These are phyloP conservation scores for Pteropus rufus DNA, from an alignment of 2,797 vertebrate genomes.

Conservation along the genomic window DNA sequence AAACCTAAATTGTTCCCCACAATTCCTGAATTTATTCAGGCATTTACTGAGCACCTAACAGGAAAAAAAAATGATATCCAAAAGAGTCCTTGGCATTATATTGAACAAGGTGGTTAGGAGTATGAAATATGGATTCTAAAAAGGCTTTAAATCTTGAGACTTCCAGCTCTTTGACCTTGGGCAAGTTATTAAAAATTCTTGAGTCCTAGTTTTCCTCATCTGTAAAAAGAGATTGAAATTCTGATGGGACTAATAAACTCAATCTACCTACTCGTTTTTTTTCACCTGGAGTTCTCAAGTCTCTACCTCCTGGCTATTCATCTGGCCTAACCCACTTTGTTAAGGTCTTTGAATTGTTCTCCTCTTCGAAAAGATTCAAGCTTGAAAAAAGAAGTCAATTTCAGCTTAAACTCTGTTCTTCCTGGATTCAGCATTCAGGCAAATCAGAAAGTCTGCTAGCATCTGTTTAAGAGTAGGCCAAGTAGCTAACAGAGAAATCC, in stretches of 20 bases:
- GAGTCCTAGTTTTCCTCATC: not conserved
- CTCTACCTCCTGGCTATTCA: not conserved
- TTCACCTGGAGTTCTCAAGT: not conserved
- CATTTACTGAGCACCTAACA: not conserved
- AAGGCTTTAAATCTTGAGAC: not conserved
- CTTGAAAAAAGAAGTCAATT: not conserved
- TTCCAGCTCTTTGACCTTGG: not conserved
- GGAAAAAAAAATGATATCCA: not conserved
- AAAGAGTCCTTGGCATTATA: not conserved
- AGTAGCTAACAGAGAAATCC: not conserved
- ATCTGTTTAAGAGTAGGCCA: not conserved
- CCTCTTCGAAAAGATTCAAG: not conserved
- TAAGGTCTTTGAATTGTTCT: not conserved
- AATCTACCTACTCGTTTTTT: not conserved
- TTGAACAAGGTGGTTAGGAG: not conserved
- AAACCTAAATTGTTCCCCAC: not conserved
- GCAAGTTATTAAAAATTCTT: not conserved
- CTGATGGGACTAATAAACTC: not conserved
- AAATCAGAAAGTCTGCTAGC: not conserved
- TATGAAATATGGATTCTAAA: not conserved
- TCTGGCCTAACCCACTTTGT: not conserved
- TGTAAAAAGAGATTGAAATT: constrained; percentile 16
- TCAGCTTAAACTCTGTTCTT: not conserved
- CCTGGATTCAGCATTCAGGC: not conserved
- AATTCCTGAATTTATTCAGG: not conserved